These are phyloP conservation scores for Drosophila nasuta DNA, from an alignment of 1,140 invertebrate species.

Conservation along the genomic window DNA sequence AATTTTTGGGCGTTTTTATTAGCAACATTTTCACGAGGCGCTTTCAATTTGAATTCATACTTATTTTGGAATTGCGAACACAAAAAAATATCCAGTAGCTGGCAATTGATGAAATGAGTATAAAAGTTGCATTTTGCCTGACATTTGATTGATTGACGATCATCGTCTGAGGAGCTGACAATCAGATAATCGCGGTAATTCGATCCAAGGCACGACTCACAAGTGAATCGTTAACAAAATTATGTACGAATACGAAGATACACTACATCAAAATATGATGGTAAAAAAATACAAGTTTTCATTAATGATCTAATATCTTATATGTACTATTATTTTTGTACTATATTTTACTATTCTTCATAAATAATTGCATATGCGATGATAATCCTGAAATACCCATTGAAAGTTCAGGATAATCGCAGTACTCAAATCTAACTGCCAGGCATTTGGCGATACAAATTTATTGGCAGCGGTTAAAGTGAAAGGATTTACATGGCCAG, in stretches of 20 bases:
- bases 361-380: not conserved
- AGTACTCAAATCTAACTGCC: slow-evolving; percentile 42
- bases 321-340: too few relatives aligned
- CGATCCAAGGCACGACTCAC: not conserved
- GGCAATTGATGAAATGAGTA: slow-evolving; percentile 20
- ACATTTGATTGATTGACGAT: slow-evolving; percentile 65
- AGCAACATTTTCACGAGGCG: slow-evolving; percentile 24
- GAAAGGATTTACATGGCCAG: slow-evolving; percentile 66
- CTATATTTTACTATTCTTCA: not conserved
- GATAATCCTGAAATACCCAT: not conserved
- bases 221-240: slow-evolving; percentile 12
- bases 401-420: slow-evolving; percentile 32
- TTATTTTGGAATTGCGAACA: slow-evolving; percentile 21
- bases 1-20: slow-evolving; percentile 44
- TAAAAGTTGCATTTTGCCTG: slow-evolving; percentile 48
- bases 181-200: slow-evolving; percentile 7
- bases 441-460: slow-evolving; percentile 62
- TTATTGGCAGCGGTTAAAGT: slow-evolving; percentile 67
- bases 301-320: too few relatives aligned
- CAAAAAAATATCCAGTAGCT: slow-evolving; percentile 29
- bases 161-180: slow-evolving; percentile 27
- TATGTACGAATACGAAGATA: not conserved
- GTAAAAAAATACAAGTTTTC: too few relatives aligned
- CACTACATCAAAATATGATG: not conserved
- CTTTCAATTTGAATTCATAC: slow-evolving; percentile 35